These are phyloP conservation scores for Orchestia grillus DNA, from an alignment of 1,140 invertebrate genomes.

Conservation along the genomic window DNA sequence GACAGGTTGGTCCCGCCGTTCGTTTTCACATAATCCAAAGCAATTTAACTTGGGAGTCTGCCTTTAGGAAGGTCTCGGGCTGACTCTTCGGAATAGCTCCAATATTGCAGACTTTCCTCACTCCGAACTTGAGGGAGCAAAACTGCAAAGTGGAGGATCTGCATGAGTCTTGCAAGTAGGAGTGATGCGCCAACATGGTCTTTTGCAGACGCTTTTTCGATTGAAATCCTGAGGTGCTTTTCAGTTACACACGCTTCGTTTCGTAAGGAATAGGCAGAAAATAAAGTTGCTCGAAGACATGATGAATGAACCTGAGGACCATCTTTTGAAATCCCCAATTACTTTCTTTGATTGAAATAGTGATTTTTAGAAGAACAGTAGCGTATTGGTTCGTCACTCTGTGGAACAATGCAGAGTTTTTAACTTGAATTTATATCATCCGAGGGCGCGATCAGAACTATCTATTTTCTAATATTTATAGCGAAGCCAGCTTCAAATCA, in stretches of 20 bases:
- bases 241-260: background rate
- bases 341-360: background rate
- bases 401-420: background rate
- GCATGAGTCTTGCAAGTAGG: background rate
- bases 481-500: too few species aligned
- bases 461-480: too few species aligned
- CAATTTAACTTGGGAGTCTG: conserved; percentile 37
- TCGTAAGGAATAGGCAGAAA: background rate
- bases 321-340: background rate
- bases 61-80: background rate
- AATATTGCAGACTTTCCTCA: background rate
- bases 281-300: background rate
- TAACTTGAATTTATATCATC: background rate
- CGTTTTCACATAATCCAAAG: conserved; percentile 43
- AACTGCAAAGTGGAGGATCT: conserved; percentile 10
- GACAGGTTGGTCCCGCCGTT: background rate
- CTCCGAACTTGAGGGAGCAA: background rate
- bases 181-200: background rate
- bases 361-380: background rate
- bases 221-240: background rate
- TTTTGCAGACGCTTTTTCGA: background rate
- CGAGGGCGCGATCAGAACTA: too few species aligned
- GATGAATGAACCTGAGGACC: background rate
- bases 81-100: background rate
- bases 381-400: background rate